Evolutionary conservation across 2,797 vertebrate genomes (phyloP).

Genomic region (Eleutherodactylus coqui): DNA sequence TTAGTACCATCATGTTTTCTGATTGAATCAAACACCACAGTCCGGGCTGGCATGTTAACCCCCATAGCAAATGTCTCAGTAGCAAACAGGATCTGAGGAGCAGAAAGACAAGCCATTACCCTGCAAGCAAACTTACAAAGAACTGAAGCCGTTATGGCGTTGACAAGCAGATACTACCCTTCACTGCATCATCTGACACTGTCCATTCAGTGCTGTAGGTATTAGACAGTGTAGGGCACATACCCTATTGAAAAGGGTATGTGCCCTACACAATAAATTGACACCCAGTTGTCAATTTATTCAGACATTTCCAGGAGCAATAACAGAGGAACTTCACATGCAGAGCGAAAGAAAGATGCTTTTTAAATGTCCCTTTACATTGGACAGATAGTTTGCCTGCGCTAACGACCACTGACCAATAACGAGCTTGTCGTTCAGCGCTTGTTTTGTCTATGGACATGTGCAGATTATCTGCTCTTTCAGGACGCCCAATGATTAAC

Average conservation of each 20-base stretch:
- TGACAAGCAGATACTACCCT: background rate
- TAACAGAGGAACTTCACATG: background rate
- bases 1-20: conserved; percentile 89
- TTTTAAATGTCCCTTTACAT: no score
- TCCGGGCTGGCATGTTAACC: conserved; percentile 93
- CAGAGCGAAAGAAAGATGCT: no score
- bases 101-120: background rate
- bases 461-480: no score
- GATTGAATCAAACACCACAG: conserved; percentile 91
- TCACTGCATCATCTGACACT: background rate
- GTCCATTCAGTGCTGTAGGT: background rate
- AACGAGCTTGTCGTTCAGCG: no score
- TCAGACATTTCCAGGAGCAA: background rate
- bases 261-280: no score
- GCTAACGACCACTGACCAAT: no score
- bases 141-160: background rate
- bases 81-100: conserved; percentile 86
- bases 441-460: no score
- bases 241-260: background rate
- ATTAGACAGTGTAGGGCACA: no score
- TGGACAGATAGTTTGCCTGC: no score
- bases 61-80: conserved; percentile 96
- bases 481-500: no score
- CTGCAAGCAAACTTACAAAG: background rate
- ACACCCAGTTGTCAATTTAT: no score